These are phyloP conservation scores for Lasioglossum morio DNA, from an alignment of 2,888 invertebrate genomes.

Conservation along the genomic window DNA sequence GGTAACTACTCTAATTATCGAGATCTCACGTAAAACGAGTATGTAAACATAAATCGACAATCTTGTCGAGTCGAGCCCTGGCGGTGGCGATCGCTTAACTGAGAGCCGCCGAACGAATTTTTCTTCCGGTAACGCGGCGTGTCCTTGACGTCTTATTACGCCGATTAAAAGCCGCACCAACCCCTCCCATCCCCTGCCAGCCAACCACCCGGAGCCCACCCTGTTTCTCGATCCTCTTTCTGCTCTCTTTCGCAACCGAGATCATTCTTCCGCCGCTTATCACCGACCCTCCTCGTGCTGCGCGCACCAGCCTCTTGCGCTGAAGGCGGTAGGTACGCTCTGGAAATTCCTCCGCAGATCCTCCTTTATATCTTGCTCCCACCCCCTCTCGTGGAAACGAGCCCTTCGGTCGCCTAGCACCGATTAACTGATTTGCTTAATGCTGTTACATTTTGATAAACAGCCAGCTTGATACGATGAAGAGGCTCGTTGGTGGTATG, in stretches of 20 bases:
- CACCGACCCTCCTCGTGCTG: slow-evolving; percentile 51
- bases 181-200: not conserved
- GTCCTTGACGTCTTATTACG: slow-evolving; percentile 69
- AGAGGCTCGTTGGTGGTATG: not conserved
- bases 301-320: slow-evolving; percentile 18
- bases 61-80: slow-evolving; percentile 63
- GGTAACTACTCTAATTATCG: slow-evolving; percentile 74
- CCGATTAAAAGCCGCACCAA: slow-evolving; percentile 59
- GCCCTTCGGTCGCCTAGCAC: not conserved
- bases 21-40: slow-evolving; percentile 73
- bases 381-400: slow-evolving; percentile 31
- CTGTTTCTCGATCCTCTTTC: not conserved
- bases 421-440: slow-evolving; percentile 33
- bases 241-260: slow-evolving; percentile 4
- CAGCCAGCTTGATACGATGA: not conserved
- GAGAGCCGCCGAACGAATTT: slow-evolving; percentile 65
- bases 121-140: slow-evolving; percentile 60
- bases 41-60: slow-evolving; percentile 74
- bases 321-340: slow-evolving; percentile 44
- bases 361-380: slow-evolving; percentile 42
- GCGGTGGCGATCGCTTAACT: slow-evolving; percentile 64
- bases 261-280: slow-evolving; percentile 52
- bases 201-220: not conserved
- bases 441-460: not conserved
- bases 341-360: slow-evolving; percentile 24